These are phyloP conservation scores for Delichon dasypus DNA, from an alignment of 2,797 vertebrate species.

Conservation along the genomic window DNA sequence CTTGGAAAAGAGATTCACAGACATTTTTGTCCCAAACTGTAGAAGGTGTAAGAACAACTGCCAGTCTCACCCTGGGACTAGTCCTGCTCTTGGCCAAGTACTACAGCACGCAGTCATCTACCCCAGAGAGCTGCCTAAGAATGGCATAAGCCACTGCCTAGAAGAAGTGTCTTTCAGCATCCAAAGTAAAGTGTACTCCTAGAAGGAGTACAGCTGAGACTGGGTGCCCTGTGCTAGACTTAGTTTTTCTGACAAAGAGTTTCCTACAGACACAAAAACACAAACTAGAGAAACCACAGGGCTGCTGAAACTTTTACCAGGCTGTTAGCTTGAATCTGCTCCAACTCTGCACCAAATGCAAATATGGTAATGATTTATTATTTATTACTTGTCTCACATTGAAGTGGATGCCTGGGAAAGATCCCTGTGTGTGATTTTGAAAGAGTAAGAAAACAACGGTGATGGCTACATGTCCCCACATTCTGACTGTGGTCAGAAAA, in stretches of 20 bases:
- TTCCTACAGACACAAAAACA: background rate
- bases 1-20: background rate
- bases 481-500: background rate
- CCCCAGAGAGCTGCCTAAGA: background rate
- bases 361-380: background rate
- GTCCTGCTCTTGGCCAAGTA: background rate
- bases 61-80: background rate
- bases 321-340: background rate
- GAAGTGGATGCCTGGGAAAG: background rate
- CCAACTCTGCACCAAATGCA: background rate
- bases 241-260: background rate
- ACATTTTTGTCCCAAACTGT: background rate
- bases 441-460: background rate
- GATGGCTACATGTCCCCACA: rapidly evolving
- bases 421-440: background rate
- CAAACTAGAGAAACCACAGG: background rate
- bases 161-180: background rate
- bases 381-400: background rate
- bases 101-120: background rate
- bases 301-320: background rate
- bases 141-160: background rate
- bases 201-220: background rate
- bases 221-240: background rate
- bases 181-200: background rate
- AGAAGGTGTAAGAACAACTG: background rate